A percentile compares a stretch with the other conserved stretches of the same genome.
Conservation (phyloP, 2,113 vertebrate species). For the Phylloscopus whistleri region DNA sequence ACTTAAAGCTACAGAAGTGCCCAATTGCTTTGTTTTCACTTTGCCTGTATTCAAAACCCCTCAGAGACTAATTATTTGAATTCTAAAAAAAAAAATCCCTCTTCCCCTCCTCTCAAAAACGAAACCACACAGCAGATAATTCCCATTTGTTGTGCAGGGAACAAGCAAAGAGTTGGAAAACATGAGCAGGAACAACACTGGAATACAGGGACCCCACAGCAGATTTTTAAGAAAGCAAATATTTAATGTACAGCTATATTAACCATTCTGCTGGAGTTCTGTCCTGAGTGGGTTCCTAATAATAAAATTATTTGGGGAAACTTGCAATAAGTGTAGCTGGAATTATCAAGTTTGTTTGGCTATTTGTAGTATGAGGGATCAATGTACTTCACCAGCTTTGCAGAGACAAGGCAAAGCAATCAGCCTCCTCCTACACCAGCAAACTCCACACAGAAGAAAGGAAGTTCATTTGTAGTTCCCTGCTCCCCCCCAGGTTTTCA, state of each 20-base stretch:
- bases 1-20: background rate
- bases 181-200: background rate
- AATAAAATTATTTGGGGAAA: background rate
- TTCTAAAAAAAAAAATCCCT: background rate
- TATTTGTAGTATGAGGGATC: background rate
- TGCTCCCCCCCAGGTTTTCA: background rate
- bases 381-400: background rate
- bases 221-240: background rate
- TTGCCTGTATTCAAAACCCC: background rate
- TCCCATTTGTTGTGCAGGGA: background rate
- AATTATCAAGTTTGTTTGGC: background rate
- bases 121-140: background rate
- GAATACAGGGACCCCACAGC: fast-evolving
- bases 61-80: slow-evolving; percentile 21
- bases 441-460: background rate
- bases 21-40: background rate
- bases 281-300: background rate
- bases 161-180: background rate
- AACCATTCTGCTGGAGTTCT: background rate
- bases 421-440: background rate
- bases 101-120: background rate
- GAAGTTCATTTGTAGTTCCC: background rate
- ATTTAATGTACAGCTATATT: background rate
- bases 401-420: background rate
- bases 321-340: background rate